A percentile compares a stretch with the other conserved stretches of the same genome.
These are phyloP conservation scores for Eumacrocentrus americanus DNA, from an alignment of 2,888 invertebrate species.

Conservation along the genomic window DNA sequence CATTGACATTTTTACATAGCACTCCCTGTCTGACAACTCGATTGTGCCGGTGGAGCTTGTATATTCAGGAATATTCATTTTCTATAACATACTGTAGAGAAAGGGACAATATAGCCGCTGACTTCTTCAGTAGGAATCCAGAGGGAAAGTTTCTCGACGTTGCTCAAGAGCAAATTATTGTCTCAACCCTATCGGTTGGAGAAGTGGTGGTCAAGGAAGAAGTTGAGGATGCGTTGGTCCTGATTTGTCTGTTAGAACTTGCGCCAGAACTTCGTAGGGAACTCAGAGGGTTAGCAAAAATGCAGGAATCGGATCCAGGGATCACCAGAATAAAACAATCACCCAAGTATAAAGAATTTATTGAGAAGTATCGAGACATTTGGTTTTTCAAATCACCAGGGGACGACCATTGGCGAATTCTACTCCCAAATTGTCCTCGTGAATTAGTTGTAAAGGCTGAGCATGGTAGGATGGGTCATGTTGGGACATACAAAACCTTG, in stretches of 20 bases:
- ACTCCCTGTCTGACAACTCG: constrained; percentile 38
- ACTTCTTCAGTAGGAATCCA: constrained; percentile 39
- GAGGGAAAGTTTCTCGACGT: background rate
- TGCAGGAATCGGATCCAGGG: no score
- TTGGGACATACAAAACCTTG: background rate
- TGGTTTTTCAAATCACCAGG: no score
- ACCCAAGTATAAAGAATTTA: no score
- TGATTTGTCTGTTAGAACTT: no score
- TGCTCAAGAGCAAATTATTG: background rate
- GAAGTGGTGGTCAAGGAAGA: no score
- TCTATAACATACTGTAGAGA: constrained; percentile 39
- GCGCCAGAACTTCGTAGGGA: no score
- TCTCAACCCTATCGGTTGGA: background rate
- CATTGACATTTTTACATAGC: constrained; percentile 37
- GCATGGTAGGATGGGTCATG: background rate
- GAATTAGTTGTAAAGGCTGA: background rate
- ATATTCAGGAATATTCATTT: constrained; percentile 41
- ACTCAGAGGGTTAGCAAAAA: no score
- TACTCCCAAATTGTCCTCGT: no score
- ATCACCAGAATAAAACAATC: no score
- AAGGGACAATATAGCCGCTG: constrained; percentile 38
- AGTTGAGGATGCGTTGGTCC: no score
- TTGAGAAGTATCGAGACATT: no score
- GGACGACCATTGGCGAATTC: no score
- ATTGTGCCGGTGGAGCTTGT: constrained; percentile 41